Conservation (phyloP, 2,113 vertebrate species). For the Prunella fulvescens region DNA sequence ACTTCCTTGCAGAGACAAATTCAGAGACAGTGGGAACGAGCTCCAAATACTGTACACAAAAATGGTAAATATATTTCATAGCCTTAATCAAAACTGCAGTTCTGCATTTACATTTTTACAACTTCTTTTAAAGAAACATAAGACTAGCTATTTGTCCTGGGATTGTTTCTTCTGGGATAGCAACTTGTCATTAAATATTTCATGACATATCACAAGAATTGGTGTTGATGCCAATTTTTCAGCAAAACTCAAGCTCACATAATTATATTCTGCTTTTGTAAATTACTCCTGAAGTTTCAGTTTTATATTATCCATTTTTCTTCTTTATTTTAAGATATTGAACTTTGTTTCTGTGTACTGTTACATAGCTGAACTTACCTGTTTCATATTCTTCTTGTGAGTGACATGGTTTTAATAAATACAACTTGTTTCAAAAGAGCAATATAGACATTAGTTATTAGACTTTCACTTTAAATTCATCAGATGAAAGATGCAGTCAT, state of each 20-base stretch:
- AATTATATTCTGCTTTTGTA: not conserved
- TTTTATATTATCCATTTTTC: not conserved
- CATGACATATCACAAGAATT: not conserved
- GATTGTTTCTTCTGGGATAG: not conserved
- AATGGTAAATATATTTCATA: not conserved
- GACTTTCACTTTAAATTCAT: not conserved
- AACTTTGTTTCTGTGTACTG: not conserved
- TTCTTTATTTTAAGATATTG: not conserved
- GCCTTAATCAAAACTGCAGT: not conserved
- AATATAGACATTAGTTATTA: not conserved
- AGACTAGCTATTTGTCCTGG: not conserved
- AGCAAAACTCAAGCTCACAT: not conserved
- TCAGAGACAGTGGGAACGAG: not conserved
- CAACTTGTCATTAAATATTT: not conserved
- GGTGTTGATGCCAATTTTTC: not conserved
- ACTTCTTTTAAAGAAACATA: not conserved
- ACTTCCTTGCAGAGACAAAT: not conserved
- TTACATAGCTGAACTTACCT: not conserved
- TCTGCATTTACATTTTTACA: not conserved
- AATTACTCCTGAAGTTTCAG: not conserved
- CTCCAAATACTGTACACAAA: not conserved
- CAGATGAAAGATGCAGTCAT: not conserved
- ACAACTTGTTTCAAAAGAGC: not conserved
- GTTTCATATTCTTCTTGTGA: not conserved
- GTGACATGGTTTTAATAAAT: not conserved